Conservation (phyloP, 2,888 invertebrate genomes). For the Cartodere bifasciata region DNA sequence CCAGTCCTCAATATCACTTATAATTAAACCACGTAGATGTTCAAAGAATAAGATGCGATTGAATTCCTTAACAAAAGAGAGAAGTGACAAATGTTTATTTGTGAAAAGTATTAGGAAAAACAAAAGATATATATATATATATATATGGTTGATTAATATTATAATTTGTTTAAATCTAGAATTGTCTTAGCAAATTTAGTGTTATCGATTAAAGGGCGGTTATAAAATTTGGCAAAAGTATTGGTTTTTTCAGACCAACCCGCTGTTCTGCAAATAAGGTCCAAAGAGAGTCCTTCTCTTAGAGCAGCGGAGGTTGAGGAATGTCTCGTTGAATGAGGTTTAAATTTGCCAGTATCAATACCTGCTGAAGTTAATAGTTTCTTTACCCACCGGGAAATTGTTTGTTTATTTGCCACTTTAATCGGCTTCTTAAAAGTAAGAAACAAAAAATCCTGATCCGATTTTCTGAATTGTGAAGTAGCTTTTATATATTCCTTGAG, state of each 20-base stretch:
- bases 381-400: constrained; percentile 8
- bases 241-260: constrained; percentile 15
- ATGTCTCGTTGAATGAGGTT: constrained; percentile 15
- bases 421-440: constrained; percentile 9
- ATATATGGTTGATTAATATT: too few relatives aligned
- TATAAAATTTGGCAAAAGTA: constrained; percentile 13
- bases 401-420: constrained; percentile 5
- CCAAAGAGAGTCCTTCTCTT: constrained; percentile 12
- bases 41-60: too few relatives aligned
- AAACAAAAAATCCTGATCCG: constrained; percentile 3
- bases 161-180: too few relatives aligned
- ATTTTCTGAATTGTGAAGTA: constrained; percentile 4
- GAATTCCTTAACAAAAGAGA: too few relatives aligned
- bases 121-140: too few relatives aligned
- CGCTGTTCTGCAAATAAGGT: constrained; percentile 13
- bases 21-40: too few relatives aligned
- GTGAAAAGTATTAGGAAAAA: too few relatives aligned
- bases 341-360: constrained; percentile 12
- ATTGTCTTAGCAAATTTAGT: too few relatives aligned
- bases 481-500: constrained; percentile 1
- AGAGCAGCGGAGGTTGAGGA: constrained; percentile 15
- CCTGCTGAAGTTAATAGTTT: constrained; percentile 10
- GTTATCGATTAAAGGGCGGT: constrained; percentile 8
- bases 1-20: too few relatives aligned
- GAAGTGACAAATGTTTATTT: too few relatives aligned